A percentile compares a stretch with the other conserved stretches of the same genome.
Conservation (phyloP, 2,113 vertebrate genomes). For the Cheirogaleus medius region DNA sequence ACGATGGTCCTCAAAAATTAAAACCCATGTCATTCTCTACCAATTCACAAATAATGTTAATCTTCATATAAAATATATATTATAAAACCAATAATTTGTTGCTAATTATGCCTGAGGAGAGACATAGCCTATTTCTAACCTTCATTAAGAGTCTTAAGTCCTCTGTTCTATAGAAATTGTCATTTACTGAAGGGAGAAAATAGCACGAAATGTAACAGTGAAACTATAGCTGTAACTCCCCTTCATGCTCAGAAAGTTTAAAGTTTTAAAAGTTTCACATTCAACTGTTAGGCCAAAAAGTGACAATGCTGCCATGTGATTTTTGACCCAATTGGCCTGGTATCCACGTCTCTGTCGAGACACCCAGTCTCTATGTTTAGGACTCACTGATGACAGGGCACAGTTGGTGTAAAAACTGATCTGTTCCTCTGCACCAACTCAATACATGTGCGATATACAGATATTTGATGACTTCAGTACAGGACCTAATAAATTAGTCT, state of each 20-base stretch:
- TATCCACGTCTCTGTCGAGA: background rate
- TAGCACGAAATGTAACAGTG: background rate
- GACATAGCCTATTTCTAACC: background rate
- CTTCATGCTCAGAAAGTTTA: background rate
- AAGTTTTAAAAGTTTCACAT: background rate
- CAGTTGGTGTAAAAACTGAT: background rate
- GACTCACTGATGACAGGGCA: background rate
- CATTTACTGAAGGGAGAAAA: background rate
- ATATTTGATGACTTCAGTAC: background rate
- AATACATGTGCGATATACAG: background rate
- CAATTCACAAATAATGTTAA: background rate
- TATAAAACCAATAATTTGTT: conserved; percentile 17
- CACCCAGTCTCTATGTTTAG: background rate
- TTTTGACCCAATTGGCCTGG: background rate
- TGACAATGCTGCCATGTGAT: too few relatives aligned
- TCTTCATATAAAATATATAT: background rate
- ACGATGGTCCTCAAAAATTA: background rate
- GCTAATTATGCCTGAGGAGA: background rate
- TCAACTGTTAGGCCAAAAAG: background rate
- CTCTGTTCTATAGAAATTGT: background rate
- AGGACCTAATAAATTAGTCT: background rate
- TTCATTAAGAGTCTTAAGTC: background rate
- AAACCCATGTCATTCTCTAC: background rate
- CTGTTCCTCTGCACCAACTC: background rate
- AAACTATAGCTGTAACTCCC: background rate